These are phyloP conservation scores for Ormyrus nitidulus DNA, from an alignment of 2,888 invertebrate species.

Conservation along the genomic window DNA sequence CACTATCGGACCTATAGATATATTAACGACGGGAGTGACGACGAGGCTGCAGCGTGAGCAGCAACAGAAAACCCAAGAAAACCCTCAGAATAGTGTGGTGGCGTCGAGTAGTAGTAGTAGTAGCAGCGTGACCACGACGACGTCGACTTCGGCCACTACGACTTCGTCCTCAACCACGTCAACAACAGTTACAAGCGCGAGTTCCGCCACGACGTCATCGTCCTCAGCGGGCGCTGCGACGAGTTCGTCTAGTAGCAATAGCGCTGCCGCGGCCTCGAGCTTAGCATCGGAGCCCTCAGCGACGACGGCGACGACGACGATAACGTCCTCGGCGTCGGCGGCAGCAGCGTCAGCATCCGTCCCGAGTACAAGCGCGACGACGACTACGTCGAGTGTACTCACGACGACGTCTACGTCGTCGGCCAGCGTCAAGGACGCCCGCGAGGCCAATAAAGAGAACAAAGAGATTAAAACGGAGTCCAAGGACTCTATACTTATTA, in stretches of 20 bases:
- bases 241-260: conserved; percentile 24
- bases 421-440: conserved; percentile 65
- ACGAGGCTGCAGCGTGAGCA: conserved; percentile 89
- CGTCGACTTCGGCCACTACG: conserved; percentile 67
- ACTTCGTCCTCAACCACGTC: conserved; percentile 56
- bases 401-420: conserved; percentile 64
- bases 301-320: conserved; percentile 65
- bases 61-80: conserved; percentile 81
- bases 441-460: conserved; percentile 79
- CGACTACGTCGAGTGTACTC: conserved; percentile 65
- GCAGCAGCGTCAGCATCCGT: conserved; percentile 58
- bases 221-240: conserved; percentile 54
- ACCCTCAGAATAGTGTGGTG: conserved; percentile 69
- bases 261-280: conserved; percentile 36
- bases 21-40: conserved; percentile 88
- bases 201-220: conserved; percentile 51
- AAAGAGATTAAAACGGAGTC: conserved; percentile 79
- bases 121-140: conserved; percentile 63
- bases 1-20: conserved; percentile 76
- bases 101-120: conserved; percentile 62
- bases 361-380: conserved; percentile 61
- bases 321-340: conserved; percentile 60
- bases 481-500: conserved; percentile 72
- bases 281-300: conserved; percentile 67
- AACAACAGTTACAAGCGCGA: not conserved